Evolutionary conservation across 1,140 invertebrate species (phyloP), one percentile per base, ranked within the genome.

Genomic region (Acromyrmex echinatior): DNA sequence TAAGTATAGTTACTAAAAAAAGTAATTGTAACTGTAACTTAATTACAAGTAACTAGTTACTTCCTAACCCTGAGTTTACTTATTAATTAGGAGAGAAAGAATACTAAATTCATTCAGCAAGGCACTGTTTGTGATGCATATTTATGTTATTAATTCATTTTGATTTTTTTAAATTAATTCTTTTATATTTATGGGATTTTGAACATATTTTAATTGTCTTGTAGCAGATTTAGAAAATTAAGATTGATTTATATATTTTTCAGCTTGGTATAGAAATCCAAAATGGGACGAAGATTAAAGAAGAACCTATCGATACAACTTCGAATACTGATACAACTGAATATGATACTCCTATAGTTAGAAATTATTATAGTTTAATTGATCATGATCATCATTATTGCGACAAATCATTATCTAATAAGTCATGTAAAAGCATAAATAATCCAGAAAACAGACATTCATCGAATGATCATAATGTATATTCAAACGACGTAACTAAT

Each of bases 231-330:
- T 58, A 76, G 0, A 2, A 31, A 76, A 12, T 53, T 89, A 63
- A 70, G 28, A 14, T 12, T 56, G 12, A 58, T 76, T 81, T 89
- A 14, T 60, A 56, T 73, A 51, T 90, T 80, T 90, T 90, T 79
- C 89, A 90, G 89, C 35, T 1, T 39, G 5, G 16, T 35, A 3
- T 10, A 39, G 25, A 74, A 10, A 74, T 45, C 3, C 79, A 60
- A 49, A 6, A 51, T 63, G 86, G 28, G 21, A 9, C 31, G 25
- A 51, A 58, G 77, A 68, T 88, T 28, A 88, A 88, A 12, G 65
- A 88, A 63, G 81, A 91, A 1, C 58, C 53, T 4, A 1, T 14
- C 0, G 77, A 91, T 62, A 7, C 28, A 0, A 56, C 81, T 66
- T 16, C 65, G 4, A 21, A 25, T 10, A 25, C 9, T 6, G 12